A percentile compares a stretch with the other conserved stretches of the same genome.
Evolutionary conservation across 2,888 invertebrate species (phyloP).

Genomic region (Caenorhabditis afra): DNA sequence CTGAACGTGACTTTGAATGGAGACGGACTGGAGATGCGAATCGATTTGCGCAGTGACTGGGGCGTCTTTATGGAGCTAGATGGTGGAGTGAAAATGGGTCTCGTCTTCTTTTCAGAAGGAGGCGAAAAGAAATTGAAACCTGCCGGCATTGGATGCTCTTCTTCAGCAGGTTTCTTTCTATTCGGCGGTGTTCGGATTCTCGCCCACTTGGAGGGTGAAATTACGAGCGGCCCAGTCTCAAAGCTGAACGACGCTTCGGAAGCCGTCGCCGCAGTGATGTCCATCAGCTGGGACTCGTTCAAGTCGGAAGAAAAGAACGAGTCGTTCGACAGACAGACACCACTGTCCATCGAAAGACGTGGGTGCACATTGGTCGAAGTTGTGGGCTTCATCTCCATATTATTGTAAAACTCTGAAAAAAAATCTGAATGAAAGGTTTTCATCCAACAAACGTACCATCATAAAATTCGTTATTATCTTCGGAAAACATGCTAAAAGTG

Average conservation of each 20-base stretch:
- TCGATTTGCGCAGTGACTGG: constrained; percentile 27
- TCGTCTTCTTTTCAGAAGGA: constrained; percentile 24
- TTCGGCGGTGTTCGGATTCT: constrained; percentile 51
- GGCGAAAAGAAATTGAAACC: constrained; percentile 43
- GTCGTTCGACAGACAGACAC: constrained; percentile 47
- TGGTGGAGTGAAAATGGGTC: constrained; percentile 26
- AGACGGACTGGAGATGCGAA: constrained; percentile 43
- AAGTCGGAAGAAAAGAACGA: constrained; percentile 45
- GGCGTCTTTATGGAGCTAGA: constrained; percentile 39
- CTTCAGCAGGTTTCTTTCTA: constrained; percentile 20
- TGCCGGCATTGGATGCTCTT: not conserved
- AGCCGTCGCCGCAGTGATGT: constrained; percentile 15
- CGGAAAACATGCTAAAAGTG: constrained; percentile 43
- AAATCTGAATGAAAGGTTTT: not conserved
- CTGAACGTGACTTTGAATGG: constrained; percentile 48
- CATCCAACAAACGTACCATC: constrained; percentile 22
- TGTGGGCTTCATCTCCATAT: constrained; percentile 33
- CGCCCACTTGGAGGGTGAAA: constrained; percentile 56
- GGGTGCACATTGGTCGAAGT: constrained; percentile 30
- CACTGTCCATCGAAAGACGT: constrained; percentile 57
- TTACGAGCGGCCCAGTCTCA: constrained; percentile 22
- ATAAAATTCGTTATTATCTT: constrained; percentile 27
- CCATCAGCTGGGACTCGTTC: constrained; percentile 49
- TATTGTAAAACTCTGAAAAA: constrained; percentile 33
- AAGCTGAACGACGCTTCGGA: constrained; percentile 21